Base-by-base conservation (phyloP, 2,888 invertebrate genomes). In the Apotomis turbidana region DNA sequence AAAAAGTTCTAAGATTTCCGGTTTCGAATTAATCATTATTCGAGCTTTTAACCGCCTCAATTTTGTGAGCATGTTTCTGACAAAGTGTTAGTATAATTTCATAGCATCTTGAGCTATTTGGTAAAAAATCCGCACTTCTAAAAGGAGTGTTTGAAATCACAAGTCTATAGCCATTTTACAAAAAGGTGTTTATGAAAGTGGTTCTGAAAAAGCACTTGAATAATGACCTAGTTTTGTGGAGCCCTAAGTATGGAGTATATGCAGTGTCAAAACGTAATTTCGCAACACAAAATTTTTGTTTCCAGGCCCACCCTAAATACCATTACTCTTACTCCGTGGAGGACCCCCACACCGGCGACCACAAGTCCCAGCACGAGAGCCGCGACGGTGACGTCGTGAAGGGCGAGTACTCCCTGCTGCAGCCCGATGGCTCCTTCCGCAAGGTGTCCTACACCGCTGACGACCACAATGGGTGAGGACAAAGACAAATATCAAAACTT, bases 371-470 rank as follows among this genome's bases (percentile, higher is more conserved):
- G 84, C 90, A 93, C 70, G 95, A 95, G 83, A 88, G 88, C 79
- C 93, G 94, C 59, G 94, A 95, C 82, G 96, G 95, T 38, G 94
- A 95, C 77, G 94, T 94, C 60, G 95, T 95, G 68, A 94, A 95
- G 83, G 95, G 95, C 73, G 94, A 95, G 78, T 95, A 95, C 87
- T 94, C 94, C 46, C 89, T 95, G 69, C 91, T 94, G 76, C 95
- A 95, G 82, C 94, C 95, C 36, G 95, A 94, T 79, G 95, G 95
- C 76, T 94, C 95, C 74, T 90, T 94, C 86, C 93, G 95, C 81
- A 95, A 94, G 78, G 95, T 95, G 41, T 91, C 94, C 76, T 95
- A 95, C 88, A 89, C 93, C 77, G 95, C 95, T 77, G 95, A 95
- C 76, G 94, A 94, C 82, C 94, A 94, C 82, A 81, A 93, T 74